A percentile compares a stretch with the other conserved stretches of the same genome.
Evolutionary conservation across 2,888 invertebrate species (phyloP).

Genomic region (Mayetiola destructor): DNA sequence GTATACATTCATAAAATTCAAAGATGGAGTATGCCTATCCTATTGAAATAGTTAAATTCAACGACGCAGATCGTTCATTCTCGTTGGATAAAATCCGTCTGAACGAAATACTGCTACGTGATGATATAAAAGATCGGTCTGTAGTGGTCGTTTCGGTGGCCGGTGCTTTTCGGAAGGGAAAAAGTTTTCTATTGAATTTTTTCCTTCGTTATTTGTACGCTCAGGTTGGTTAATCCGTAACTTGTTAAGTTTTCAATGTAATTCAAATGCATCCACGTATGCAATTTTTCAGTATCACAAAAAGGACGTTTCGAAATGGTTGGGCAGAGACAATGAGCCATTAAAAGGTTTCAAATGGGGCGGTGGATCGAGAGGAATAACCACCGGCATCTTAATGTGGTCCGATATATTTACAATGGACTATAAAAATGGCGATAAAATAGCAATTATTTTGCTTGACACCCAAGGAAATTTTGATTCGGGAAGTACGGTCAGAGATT

Average conservation of each 20-base stretch:
- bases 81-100: conserved; percentile 69
- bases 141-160: conserved; percentile 92
- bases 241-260: too few relatives aligned
- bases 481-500: background rate
- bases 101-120: conserved; percentile 54
- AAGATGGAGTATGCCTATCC: too few relatives aligned
- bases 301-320: conserved; percentile 41
- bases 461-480: background rate
- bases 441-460: background rate
- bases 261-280: background rate
- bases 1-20: too few relatives aligned
- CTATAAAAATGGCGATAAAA: background rate
- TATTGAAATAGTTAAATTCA: too few relatives aligned
- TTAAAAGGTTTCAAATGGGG: conserved; percentile 88
- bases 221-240: too few relatives aligned
- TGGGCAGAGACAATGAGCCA: conserved; percentile 70
- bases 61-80: conserved; percentile 79
- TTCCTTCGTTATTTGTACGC: conserved; percentile 85
- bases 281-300: conserved; percentile 39
- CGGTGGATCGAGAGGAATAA: conserved; percentile 87
- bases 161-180: conserved; percentile 97
- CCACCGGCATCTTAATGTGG: conserved; percentile 48
- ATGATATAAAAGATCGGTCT: conserved; percentile 65
- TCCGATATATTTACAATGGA: background rate
- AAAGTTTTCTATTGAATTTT: conserved; percentile 93